phyloP scores from a whole-genome alignment of 2,797 vertebrate genomes.

The Thalassophryne amazonica region DNA sequence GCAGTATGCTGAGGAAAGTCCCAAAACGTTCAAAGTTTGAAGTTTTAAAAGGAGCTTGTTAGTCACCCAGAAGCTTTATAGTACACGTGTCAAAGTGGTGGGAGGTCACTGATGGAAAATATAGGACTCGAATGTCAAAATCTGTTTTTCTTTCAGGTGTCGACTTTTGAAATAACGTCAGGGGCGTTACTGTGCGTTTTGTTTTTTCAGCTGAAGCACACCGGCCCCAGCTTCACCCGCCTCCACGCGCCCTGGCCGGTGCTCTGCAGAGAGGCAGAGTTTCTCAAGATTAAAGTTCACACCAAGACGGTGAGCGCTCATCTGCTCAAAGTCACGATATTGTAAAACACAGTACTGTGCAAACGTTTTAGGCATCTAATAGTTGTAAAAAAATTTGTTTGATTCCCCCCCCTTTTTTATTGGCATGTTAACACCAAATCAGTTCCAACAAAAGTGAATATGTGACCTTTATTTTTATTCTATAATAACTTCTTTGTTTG shows the following conservation, averaged over 20 bases:
- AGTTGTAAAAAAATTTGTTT: too few relatives aligned
- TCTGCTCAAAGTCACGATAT: not conserved
- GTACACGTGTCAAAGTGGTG: not conserved
- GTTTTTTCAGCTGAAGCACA: conserved; percentile 80
- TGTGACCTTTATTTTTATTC: too few relatives aligned
- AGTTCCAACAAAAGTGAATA: too few relatives aligned
- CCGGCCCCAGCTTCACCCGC: conserved; percentile 89
- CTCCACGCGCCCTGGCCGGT: conserved; percentile 95
- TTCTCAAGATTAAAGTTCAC: conserved; percentile 97
- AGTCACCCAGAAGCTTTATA: not conserved
- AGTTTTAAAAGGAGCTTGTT: not conserved
- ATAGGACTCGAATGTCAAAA: too few relatives aligned
- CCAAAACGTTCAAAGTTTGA: conserved; percentile 2
- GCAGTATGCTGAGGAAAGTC: conserved; percentile 23
- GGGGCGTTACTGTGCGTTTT: not conserved
- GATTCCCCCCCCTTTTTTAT: too few relatives aligned
- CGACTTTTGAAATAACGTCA: too few relatives aligned
- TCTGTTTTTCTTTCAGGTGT: too few relatives aligned
- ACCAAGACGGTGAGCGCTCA: conserved; percentile 88
- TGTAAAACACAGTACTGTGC: too few relatives aligned
- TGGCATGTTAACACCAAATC: too few relatives aligned
- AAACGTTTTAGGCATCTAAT: too few relatives aligned
- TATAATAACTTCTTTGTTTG: too few relatives aligned
- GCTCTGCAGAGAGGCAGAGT: conserved; percentile 93
- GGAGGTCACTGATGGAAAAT: too few relatives aligned